phyloP scores from a whole-genome alignment of 2,888 invertebrate genomes.

The Agapostemon virescens region DNA sequence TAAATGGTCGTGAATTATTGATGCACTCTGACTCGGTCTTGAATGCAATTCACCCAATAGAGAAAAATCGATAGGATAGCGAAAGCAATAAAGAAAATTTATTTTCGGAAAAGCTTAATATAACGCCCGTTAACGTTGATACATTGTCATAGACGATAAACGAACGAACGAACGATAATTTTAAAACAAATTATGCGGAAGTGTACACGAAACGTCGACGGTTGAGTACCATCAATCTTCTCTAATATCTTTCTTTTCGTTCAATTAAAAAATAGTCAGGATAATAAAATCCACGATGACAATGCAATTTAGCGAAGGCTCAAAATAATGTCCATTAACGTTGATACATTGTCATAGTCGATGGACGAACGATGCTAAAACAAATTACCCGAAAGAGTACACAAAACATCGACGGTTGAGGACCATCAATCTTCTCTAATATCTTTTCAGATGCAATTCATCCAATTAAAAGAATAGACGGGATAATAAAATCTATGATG shows the following conservation, averaged over 20 bases:
- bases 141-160: neutral
- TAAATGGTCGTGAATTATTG: neutral
- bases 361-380: neutral
- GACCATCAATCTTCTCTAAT: too few relatives aligned
- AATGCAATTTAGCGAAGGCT: too few relatives aligned
- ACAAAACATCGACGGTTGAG: too few relatives aligned
- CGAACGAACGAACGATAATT: too few relatives aligned
- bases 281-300: too few relatives aligned
- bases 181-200: neutral
- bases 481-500: too few relatives aligned
- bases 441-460: too few relatives aligned
- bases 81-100: neutral
- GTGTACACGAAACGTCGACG: too few relatives aligned
- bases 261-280: too few relatives aligned
- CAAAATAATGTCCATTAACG: neutral
- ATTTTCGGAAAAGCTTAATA: neutral
- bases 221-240: too few relatives aligned
- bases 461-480: too few relatives aligned
- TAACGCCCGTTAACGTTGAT: neutral
- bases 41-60: neutral
- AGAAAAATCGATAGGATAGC: neutral
- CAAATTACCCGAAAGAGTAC: neutral
- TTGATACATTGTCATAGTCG: neutral
- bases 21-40: neutral
- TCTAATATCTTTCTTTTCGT: too few relatives aligned